These are phyloP conservation scores for Thelaira solivaga DNA, from an alignment of 2,888 invertebrate genomes.

Conservation along the genomic window DNA sequence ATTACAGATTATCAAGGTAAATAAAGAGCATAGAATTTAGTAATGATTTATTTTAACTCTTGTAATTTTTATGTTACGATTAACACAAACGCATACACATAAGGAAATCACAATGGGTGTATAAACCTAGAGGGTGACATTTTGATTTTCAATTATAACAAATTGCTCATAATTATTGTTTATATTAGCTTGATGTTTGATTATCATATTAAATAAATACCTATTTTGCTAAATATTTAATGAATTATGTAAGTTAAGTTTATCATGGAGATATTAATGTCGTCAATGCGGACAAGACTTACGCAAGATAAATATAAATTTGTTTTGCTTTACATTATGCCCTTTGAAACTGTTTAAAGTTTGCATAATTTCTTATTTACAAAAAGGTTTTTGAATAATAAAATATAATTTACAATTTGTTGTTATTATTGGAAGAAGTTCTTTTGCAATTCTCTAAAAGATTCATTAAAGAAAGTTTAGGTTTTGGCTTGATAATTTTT, in stretches of 20 bases:
- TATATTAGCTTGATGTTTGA: slow-evolving; percentile 12
- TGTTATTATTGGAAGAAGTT: too few species aligned
- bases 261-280: neutral
- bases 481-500: too few species aligned
- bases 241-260: slow-evolving; percentile 11
- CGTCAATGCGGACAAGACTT: neutral
- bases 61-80: neutral
- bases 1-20: slow-evolving; percentile 35
- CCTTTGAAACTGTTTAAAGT: too few species aligned
- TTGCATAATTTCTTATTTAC: too few species aligned
- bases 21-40: slow-evolving; percentile 43
- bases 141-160: slow-evolving; percentile 50
- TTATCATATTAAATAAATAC: slow-evolving; percentile 28
- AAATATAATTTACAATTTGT: too few species aligned
- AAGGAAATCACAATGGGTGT: slow-evolving; percentile 50
- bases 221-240: neutral
- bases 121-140: slow-evolving; percentile 42
- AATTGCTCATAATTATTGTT: slow-evolving; percentile 56
- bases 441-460: too few species aligned
- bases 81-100: neutral
- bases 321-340: too few species aligned
- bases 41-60: neutral
- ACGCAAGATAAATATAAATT: neutral
- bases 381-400: too few species aligned
- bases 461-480: too few species aligned